Evolutionary conservation across 2,888 invertebrate genomes (phyloP), one percentile per base, ranked within the genome.

Genomic region (Zele albiditarsus): DNA sequence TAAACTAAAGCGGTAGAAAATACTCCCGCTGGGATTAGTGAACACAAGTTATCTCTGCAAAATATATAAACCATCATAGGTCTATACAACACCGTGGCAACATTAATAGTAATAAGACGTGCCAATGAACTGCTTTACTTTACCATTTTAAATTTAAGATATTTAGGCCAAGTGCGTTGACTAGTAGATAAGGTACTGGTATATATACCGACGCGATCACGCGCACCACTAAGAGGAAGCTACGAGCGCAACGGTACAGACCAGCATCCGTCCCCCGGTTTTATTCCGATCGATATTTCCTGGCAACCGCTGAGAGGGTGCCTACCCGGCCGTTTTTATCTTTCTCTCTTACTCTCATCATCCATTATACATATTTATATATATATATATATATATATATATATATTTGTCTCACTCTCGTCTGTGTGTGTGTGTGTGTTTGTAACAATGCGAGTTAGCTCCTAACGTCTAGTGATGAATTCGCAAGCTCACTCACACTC

Each of bases 261-360:
- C 81, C 86, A 87, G 87, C 84, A 87, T 86, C 87, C 84, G 81
- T 84, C 85, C 83, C 84, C 83, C 82, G 79, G 80, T 80, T 80
- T 80, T 77, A 72, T 72, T 53, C 57, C 77, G 87, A 87, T 88
- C 88, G 88, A 88, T 88, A 87, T 86, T 88, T 87, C 87, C 87
- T 87, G 87, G 87, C 87, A 87, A 87, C 88, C 86, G 81, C 82
- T 80, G 81, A 85, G 87, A 87, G 87, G 86, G 86, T 85, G 84
- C 82, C 85, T 83, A 84, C 82, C 82, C 82, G 77, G 75, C 78
- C 49, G 20, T 53, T 53, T 53, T 16, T 46, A 16, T 16, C 46
- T 53, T 53, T 53, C 20, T 53, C 20, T 53, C n/a, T 78, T 77
- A 70, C 75, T 20, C n/a, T 3, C 46, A 46, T n/a, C n/a, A n/a